These are phyloP conservation scores for Stegodyphus dumicola DNA, from an alignment of 1,140 invertebrate genomes.

Conservation along the genomic window DNA sequence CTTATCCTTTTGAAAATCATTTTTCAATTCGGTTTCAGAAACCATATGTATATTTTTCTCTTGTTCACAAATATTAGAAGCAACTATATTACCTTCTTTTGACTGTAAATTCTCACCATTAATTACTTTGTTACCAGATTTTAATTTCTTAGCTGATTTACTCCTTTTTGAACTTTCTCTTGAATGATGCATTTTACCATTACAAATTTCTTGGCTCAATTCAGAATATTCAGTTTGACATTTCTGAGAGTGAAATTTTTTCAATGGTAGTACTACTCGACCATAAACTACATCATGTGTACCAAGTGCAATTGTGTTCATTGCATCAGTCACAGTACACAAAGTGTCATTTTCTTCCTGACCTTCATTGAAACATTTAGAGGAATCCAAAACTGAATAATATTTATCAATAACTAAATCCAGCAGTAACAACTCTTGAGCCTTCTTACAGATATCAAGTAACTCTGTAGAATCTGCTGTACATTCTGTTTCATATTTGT, in stretches of 20 bases:
- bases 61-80: background rate
- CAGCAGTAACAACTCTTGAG: background rate
- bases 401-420: conserved; percentile 5
- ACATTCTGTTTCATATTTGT: background rate
- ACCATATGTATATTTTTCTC: background rate
- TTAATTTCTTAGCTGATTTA: background rate
- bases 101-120: background rate
- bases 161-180: background rate
- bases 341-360: background rate
- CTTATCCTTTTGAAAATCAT: background rate
- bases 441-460: background rate
- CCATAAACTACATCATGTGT: conserved; percentile 9
- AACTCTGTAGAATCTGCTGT: background rate
- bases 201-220: background rate
- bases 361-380: too few relatives aligned
- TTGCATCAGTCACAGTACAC: background rate
- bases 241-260: background rate
- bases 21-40: background rate
- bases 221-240: background rate
- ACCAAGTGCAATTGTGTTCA: background rate
- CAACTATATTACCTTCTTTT: background rate
- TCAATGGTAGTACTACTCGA: background rate
- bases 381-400: background rate
- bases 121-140: background rate
- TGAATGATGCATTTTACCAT: background rate